Conservation (phyloP, 2,113 vertebrate species). For the Nibea coibor region DNA sequence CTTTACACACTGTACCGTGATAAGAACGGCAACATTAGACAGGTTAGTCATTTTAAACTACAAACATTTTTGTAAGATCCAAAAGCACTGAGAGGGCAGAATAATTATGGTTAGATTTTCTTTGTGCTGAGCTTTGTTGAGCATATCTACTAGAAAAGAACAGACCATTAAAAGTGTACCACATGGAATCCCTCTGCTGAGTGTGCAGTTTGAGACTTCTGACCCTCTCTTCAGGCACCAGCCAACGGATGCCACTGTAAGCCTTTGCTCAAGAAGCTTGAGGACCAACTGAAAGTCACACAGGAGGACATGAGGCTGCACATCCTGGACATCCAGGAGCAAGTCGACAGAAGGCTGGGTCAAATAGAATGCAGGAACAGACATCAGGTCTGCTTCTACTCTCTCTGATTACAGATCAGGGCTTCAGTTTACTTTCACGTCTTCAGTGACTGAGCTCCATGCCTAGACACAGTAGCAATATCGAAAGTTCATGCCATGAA, state of each 20-base stretch:
- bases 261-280: slow-evolving; percentile 89
- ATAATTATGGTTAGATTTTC: neutral
- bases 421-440: neutral
- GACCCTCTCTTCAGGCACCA: slow-evolving; percentile 81
- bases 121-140: neutral
- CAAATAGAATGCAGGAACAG: slow-evolving; percentile 88
- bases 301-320: slow-evolving; percentile 90
- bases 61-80: no score
- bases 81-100: neutral
- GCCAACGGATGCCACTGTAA: slow-evolving; percentile 90
- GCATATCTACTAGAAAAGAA: neutral
- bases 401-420: neutral
- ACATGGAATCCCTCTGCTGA: neutral
- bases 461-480: no score
- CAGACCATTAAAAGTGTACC: neutral
- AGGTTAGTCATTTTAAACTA: slow-evolving; percentile 79
- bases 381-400: slow-evolving; percentile 83
- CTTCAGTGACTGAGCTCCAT: no score
- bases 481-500: neutral
- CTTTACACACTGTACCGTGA: slow-evolving; percentile 91
- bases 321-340: slow-evolving; percentile 87
- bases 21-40: slow-evolving; percentile 89
- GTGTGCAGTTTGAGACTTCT: neutral
- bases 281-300: slow-evolving; percentile 88
- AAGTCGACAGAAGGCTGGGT: slow-evolving; percentile 87